Evolutionary conservation across 2,797 vertebrate species (phyloP), one percentile per base, ranked within the genome.

Genomic region (Chelonia mydas): DNA sequence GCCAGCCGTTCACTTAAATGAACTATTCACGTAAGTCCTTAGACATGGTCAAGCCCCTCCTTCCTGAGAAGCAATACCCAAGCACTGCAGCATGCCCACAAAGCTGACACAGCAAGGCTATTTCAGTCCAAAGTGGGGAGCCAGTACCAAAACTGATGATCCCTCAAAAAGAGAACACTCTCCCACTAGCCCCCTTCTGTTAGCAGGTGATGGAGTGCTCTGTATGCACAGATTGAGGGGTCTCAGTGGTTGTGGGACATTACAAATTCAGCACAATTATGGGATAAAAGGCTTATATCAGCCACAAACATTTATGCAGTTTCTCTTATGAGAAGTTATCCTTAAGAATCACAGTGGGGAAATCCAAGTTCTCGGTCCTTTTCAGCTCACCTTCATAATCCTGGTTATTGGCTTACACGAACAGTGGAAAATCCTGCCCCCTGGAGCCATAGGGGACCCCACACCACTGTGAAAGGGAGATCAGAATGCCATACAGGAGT

Each of bases 111-210:
- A 65, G 31, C n/a, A 89, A 92, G 77, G 79, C 72, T 95, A 82
- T 95, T 96, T 94, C 81, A 93, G 89, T 90, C 74, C 88, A 55
- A 65, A 31, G 16, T 95, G 88, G 94, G 12, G 51, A 95, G 93
- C 93, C 90, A 94, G 0, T 50, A 93, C 82, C 92, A 95, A 92
- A 90, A 0, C 86, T 91, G 94, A 94, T 80, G 12, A 10, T 17
- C 28, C 92, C 65, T 85, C 65, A 84, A 28, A 84, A 28, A 82
- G 28, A 78, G 28, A 92, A 91, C 86, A 49, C 47, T 2, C 77
- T 97, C 57, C 74, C 90, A 89, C 89, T 86, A 83, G 6, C 86
- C 86, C 88, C 33, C 33, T 90, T 81, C 82, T 95, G 50, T 49
- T 78, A 84, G 80, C 68, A 83, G 76, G 33, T 76, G 59, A 81